phyloP scores from a whole-genome alignment of 2,888 invertebrate genomes.

The Cephus runcator region DNA sequence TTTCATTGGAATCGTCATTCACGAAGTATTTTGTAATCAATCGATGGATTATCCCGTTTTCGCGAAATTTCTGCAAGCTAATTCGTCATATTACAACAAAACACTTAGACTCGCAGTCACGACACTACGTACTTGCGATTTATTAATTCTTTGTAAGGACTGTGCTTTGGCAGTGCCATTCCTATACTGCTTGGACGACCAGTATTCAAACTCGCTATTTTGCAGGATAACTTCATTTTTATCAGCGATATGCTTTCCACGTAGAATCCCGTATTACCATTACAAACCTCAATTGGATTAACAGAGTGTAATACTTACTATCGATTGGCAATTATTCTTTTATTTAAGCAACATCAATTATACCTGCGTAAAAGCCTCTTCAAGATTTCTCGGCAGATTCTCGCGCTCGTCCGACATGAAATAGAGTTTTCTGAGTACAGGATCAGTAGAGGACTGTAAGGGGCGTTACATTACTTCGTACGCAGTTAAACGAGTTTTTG shows the following conservation, averaged over 20 bases:
- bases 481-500: background rate
- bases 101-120: background rate
- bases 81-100: background rate
- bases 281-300: slow-evolving; percentile 15
- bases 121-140: slow-evolving; percentile 9
- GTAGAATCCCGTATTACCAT: slow-evolving; percentile 12
- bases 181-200: background rate
- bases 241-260: slow-evolving; percentile 14
- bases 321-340: background rate
- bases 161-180: slow-evolving; percentile 15
- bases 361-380: background rate
- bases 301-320: background rate
- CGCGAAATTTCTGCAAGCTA: background rate
- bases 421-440: slow-evolving; percentile 8
- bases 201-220: background rate
- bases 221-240: slow-evolving; percentile 21
- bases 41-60: background rate
- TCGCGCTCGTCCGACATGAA: slow-evolving; percentile 16
- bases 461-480: background rate
- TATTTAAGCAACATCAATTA: background rate
- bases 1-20: background rate
- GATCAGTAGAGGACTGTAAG: background rate
- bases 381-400: slow-evolving; percentile 13
- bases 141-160: slow-evolving; percentile 13
- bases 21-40: background rate